phyloP scores from a whole-genome alignment of 1,140 invertebrate genomes.

The Acromyrmex charruanus region DNA sequence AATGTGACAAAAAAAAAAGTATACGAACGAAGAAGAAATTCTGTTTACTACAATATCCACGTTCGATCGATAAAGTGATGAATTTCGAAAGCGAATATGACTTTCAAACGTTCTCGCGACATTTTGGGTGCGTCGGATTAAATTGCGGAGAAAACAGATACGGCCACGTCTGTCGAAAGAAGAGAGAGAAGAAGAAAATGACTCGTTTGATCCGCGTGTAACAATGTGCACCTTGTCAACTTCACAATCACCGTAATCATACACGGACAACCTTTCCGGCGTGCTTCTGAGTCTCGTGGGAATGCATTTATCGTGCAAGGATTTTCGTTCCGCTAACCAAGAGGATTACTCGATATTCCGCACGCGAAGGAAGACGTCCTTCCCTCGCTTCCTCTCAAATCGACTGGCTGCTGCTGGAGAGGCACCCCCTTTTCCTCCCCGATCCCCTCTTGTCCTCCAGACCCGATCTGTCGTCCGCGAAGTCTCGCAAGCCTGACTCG shows the following conservation, averaged over 20 bases:
- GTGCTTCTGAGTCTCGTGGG: constrained; percentile 38
- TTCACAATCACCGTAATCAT: constrained; percentile 52
- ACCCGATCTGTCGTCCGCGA: constrained; percentile 31
- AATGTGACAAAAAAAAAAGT: background rate
- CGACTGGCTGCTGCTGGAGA: constrained; percentile 37
- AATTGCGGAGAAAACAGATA: background rate
- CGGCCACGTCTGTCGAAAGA: background rate
- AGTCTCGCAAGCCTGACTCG: constrained; percentile 67
- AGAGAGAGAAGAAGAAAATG: background rate
- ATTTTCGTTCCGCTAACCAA: constrained; percentile 49
- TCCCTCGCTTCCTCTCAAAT: constrained; percentile 64
- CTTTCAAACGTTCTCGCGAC: background rate
- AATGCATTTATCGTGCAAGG: constrained; percentile 69
- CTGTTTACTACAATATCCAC: background rate
- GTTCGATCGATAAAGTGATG: background rate
- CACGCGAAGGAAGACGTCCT: constrained; percentile 70
- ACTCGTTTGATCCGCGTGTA: constrained; percentile 17
- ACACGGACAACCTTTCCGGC: background rate
- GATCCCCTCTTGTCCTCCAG: background rate
- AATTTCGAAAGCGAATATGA: background rate
- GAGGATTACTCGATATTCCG: constrained; percentile 78
- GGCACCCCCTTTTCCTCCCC: constrained; percentile 30
- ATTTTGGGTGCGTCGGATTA: background rate
- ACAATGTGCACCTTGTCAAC: constrained; percentile 35
- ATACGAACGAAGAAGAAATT: background rate